Base-by-base conservation (phyloP, 2,113 vertebrate genomes). In the Cnemophilus loriae region DNA sequence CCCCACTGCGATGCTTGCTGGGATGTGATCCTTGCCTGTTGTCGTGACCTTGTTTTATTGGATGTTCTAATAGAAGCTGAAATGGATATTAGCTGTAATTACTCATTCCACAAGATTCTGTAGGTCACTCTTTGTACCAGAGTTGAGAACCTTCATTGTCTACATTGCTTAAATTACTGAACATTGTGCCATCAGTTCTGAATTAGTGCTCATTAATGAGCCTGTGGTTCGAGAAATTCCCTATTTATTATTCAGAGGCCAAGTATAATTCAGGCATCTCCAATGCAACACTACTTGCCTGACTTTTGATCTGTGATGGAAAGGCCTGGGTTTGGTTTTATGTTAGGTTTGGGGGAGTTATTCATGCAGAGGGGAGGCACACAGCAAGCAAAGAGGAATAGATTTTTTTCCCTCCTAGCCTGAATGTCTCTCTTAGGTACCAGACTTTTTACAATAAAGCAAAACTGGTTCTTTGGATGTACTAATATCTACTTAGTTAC, bases 41-140 rank as follows among this genome's bases (percentile, higher is more conserved):
- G 93, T 95, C 73, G 37, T 88, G 96, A 98, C 98, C 98, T 98
- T 97, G 94, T 98, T 98, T 97, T 97, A 97, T 96, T 96, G 97
- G 96, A 96, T 88, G 67, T 94, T 98, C 97, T 96, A 96, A 96
- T 96, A 96, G 96, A 96, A 91, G 95, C 96, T 75, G 95, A 96
- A 97, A 97, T 98, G 97, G 97, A 96, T 98, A 98, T 98, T 97
- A 96, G 95, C 97, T 93, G 96, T 97, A 98, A 98, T 98, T 98
- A 97, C 96, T 97, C 97, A 97, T 97, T 97, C 97, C 32, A 3
- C 92, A 76, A 70, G 92, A 97, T 98, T 97, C 97, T 88, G 91
- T 93, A 93, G 98, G 97, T 97, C 56, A 76, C 95, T 98, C 96
- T 97, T 96, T 97, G 98, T 97, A 96, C 89, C 96, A 55, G 96